These are phyloP conservation scores for Hermetia illucens DNA, from an alignment of 1,140 invertebrate species.

Conservation along the genomic window DNA sequence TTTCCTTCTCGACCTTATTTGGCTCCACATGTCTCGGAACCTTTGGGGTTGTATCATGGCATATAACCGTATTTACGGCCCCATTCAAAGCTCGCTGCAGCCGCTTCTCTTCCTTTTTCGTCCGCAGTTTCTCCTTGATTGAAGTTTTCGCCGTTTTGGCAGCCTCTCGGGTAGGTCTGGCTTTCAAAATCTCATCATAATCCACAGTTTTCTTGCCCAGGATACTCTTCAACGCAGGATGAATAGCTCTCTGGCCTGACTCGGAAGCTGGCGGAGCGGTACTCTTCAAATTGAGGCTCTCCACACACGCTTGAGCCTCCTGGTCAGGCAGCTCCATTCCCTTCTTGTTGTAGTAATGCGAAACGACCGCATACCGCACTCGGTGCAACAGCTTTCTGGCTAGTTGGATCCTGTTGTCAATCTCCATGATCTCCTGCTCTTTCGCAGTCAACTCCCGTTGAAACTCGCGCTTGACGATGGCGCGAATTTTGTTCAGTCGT, in stretches of 20 bases:
- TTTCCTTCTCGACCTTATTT: constrained; percentile 7
- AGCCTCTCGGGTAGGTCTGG: constrained; percentile 31
- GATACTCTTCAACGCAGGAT: constrained; percentile 55
- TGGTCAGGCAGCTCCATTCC: constrained; percentile 35
- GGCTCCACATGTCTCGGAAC: constrained; percentile 27
- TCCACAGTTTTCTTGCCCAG: constrained; percentile 39
- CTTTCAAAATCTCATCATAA: constrained; percentile 29
- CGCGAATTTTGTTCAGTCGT: constrained; percentile 17
- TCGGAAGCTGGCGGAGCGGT: background rate
- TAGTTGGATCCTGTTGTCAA: constrained; percentile 43
- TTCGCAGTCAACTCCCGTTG: constrained; percentile 36
- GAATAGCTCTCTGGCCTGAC: constrained; percentile 42
- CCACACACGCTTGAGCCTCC: constrained; percentile 32
- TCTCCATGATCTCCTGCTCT: constrained; percentile 36
- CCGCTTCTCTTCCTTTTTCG: constrained; percentile 12
- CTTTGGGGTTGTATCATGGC: constrained; percentile 23
- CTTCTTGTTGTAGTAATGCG: constrained; percentile 51
- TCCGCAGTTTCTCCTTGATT: constrained; percentile 16
- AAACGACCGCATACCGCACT: constrained; percentile 51
- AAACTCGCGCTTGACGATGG: constrained; percentile 38
- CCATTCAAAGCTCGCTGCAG: constrained; percentile 15
- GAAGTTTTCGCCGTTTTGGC: constrained; percentile 31
- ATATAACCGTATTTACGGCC: constrained; percentile 21
- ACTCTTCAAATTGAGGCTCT: constrained; percentile 9
- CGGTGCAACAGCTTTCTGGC: constrained; percentile 50